A percentile compares a stretch with the other conserved stretches of the same genome.
phyloP scores from a whole-genome alignment of 2,797 vertebrate genomes.

The Epinephelus awoara region DNA sequence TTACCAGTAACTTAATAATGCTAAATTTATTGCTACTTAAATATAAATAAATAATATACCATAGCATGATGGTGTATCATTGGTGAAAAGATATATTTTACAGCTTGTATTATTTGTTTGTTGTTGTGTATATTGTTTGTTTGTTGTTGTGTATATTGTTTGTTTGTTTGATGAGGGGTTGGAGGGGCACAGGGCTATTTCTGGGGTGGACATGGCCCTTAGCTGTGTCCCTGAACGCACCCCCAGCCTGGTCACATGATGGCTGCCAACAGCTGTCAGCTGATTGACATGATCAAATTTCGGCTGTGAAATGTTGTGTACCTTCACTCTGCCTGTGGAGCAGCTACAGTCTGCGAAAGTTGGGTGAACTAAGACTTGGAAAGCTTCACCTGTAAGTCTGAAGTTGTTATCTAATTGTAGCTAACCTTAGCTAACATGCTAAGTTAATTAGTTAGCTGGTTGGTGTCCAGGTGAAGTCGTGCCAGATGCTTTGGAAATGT shows the following conservation, averaged over 20 bases:
- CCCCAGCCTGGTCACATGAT: constrained; percentile 56
- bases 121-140: no score
- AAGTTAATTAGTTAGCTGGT: no score
- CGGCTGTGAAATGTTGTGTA: constrained; percentile 2
- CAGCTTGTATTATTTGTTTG: neutral
- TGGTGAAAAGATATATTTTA: no score
- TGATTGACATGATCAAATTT: constrained; percentile 56
- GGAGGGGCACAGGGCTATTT: neutral
- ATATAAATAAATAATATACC: no score
- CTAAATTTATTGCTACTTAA: no score
- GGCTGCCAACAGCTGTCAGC: constrained; percentile 47
- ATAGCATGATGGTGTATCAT: no score
- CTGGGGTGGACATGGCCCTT: neutral
- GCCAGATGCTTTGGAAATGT: neutral
- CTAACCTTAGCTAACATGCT: neutral
- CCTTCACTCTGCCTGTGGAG: neutral
- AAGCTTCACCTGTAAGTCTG: constrained; percentile 17
- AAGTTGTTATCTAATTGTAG: neutral
- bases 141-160: no score
- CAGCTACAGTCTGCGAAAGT: neutral
- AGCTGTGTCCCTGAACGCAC: neutral
- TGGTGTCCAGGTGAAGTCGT: no score
- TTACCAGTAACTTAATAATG: no score
- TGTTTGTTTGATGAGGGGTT: neutral
- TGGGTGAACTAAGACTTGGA: neutral